Evolutionary conservation across 1,140 invertebrate genomes (phyloP).

Genomic region (Tachypleus tridentatus): DNA sequence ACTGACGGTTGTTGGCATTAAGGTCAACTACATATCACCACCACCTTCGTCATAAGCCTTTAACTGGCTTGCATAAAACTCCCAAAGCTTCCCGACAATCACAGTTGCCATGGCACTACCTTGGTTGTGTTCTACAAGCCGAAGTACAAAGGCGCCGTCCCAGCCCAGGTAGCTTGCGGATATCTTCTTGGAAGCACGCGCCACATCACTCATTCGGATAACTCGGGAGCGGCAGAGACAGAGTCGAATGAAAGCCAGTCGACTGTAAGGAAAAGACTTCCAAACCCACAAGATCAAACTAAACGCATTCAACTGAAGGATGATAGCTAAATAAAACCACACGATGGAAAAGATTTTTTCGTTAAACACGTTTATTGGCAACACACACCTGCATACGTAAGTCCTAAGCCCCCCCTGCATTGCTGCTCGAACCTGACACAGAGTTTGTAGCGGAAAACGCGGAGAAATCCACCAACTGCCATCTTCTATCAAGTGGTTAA

Average conservation of each 20-base stretch:
- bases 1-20: too few species aligned
- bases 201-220: conserved; percentile 29
- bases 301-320: conserved; percentile 32
- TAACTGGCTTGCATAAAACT: conserved; percentile 30
- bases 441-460: conserved; percentile 33
- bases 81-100: conserved; percentile 28
- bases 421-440: conserved; percentile 33
- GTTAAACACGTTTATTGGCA: conserved; percentile 44
- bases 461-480: conserved; percentile 34
- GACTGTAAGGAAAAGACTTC: conserved; percentile 30
- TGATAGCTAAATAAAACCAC: conserved; percentile 35
- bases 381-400: conserved; percentile 39
- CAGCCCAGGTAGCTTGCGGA: conserved; percentile 33
- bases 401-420: conserved; percentile 32
- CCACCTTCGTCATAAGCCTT: conserved; percentile 27
- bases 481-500: conserved; percentile 22
- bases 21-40: conserved; percentile 16
- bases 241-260: conserved; percentile 32
- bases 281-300: conserved; percentile 34
- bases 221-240: conserved; percentile 32
- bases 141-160: conserved; percentile 35
- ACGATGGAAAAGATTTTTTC: conserved; percentile 42
- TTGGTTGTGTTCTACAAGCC: conserved; percentile 35
- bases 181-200: conserved; percentile 30
- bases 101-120: conserved; percentile 32